phyloP scores from a whole-genome alignment of 2,888 invertebrate genomes.

The Tyria jacobaeae region DNA sequence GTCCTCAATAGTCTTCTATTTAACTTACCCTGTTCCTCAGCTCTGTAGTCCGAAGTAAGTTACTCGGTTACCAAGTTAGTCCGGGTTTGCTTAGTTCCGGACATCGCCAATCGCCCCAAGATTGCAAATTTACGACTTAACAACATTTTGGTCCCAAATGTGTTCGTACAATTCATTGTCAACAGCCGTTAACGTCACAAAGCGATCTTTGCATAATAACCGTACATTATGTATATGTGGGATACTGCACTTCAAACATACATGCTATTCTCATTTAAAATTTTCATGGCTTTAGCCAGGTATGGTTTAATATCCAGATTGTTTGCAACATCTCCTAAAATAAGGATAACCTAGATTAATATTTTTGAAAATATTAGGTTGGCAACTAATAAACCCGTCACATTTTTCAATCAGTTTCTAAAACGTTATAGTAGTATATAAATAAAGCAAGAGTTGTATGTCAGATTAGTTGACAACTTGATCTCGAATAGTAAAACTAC shows the following conservation, averaged over 20 bases:
- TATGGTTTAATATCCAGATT: neutral
- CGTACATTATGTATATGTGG: constrained; percentile 19
- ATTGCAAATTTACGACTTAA: constrained; percentile 55
- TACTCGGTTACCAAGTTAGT: constrained; percentile 54
- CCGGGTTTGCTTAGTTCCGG: constrained; percentile 55
- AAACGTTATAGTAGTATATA: too few relatives aligned
- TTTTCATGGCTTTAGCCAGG: neutral
- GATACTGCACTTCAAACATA: constrained; percentile 23
- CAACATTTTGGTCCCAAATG: constrained; percentile 23
- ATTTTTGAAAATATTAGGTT: too few relatives aligned
- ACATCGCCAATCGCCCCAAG: constrained; percentile 52
- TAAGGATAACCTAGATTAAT: too few relatives aligned
- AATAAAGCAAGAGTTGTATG: too few relatives aligned
- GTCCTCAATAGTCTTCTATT: constrained; percentile 58
- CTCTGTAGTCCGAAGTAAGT: constrained; percentile 49
- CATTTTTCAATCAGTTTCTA: too few relatives aligned
- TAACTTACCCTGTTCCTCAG: constrained; percentile 60
- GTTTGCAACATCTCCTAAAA: too few relatives aligned
- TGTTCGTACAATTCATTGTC: constrained; percentile 30
- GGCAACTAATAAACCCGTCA: too few relatives aligned
- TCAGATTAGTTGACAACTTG: too few relatives aligned
- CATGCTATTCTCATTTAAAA: constrained; percentile 9
- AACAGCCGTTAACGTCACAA: constrained; percentile 34
- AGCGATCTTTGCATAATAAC: constrained; percentile 37
- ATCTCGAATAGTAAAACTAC: too few relatives aligned